Evolutionary conservation across 2,888 invertebrate genomes (phyloP).

Genomic region (Caenorhabditis doughertyi): DNA sequence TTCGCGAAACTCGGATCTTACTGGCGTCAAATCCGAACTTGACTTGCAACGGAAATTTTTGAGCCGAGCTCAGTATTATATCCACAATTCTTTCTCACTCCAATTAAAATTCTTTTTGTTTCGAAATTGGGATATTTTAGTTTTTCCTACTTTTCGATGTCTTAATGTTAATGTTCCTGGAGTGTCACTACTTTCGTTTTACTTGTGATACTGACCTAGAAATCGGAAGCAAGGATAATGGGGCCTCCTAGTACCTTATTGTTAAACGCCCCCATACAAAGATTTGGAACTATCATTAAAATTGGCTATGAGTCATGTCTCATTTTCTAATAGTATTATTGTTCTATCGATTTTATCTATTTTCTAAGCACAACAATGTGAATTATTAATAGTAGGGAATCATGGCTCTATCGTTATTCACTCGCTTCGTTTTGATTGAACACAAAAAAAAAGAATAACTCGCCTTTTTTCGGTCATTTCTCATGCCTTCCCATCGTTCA

Average conservation of each 20-base stretch:
- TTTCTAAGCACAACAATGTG: background rate
- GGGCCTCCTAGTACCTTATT: slow-evolving; percentile 2
- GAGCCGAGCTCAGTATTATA: too few species aligned
- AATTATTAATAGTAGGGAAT: too few species aligned
- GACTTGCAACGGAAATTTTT: too few species aligned
- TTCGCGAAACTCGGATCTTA: slow-evolving; percentile 8
- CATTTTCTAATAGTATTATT: slow-evolving; percentile 6
- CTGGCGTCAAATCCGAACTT: background rate
- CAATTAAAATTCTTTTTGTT: too few species aligned
- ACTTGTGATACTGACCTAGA: slow-evolving; percentile 58
- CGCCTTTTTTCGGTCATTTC: slow-evolving; percentile 1
- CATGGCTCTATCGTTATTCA: too few species aligned
- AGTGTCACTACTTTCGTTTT: too few species aligned
- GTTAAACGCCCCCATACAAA: background rate
- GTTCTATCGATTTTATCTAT: background rate
- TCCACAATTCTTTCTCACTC: too few species aligned
- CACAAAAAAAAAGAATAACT: background rate
- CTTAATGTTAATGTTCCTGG: too few species aligned
- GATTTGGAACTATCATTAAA: slow-evolving; percentile 12
- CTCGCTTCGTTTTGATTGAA: slow-evolving; percentile 1
- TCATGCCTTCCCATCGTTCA: background rate
- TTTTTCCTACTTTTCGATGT: too few species aligned
- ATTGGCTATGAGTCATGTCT: slow-evolving; percentile 13
- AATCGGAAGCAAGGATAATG: slow-evolving; percentile 38
- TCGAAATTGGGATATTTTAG: too few species aligned